A percentile compares a stretch with the other conserved stretches of the same genome.
Conservation (phyloP, 2,113 vertebrate genomes). For the Bungarus multicinctus region DNA sequence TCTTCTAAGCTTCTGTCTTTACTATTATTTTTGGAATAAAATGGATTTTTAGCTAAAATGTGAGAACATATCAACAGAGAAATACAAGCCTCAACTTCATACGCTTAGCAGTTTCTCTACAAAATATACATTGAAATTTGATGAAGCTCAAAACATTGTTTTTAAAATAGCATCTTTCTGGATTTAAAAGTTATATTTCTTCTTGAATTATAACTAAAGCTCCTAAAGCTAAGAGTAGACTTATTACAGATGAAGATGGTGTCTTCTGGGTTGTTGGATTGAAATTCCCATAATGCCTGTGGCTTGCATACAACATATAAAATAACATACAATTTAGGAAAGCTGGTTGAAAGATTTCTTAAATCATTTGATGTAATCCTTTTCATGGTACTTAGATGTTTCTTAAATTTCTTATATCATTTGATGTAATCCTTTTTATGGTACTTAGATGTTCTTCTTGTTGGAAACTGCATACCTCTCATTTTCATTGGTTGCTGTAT, state of each 20-base stretch:
- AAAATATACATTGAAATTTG: background rate
- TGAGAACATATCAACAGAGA: background rate
- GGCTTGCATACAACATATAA: background rate
- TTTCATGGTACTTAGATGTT: background rate
- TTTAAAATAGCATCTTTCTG: background rate
- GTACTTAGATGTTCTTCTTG: background rate
- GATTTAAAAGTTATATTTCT: background rate
- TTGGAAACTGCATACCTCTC: background rate
- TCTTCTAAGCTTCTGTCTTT: background rate
- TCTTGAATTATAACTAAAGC: background rate
- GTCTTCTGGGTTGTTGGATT: background rate
- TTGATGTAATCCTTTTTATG: background rate
- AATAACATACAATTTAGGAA: background rate
- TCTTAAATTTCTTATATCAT: background rate
- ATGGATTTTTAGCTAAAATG: background rate
- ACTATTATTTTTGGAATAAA: background rate
- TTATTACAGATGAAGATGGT: background rate
- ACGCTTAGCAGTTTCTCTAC: background rate
- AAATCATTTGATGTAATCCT: no score
- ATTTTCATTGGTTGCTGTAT: background rate
- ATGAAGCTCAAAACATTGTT: background rate
- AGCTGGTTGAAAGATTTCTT: background rate
- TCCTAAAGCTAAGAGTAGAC: background rate
- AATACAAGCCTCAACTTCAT: background rate
- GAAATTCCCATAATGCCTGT: background rate